Evolutionary conservation across 2,797 vertebrate genomes (phyloP), one percentile per base, ranked within the genome.

Genomic region (Zalophus californianus): DNA sequence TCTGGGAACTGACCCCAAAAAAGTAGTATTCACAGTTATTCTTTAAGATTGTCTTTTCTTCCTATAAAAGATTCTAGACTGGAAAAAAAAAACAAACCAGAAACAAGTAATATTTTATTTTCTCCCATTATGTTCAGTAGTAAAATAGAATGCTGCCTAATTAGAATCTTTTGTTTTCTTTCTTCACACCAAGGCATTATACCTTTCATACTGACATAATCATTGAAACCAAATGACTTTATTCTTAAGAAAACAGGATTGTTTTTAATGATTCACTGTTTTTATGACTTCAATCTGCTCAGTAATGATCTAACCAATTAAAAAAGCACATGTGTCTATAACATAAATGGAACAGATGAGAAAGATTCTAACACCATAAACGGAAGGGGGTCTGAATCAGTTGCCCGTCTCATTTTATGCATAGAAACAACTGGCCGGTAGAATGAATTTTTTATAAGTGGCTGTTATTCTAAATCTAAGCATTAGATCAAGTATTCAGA

Each of bases 141-240:
- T 91, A 94, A 89, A 96, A 91, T n/a, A 93, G 89, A 96, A 85
- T n/a, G 60, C 6, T 41, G 12, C 91, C 87, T 95, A 97, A 97
- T 94, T 92, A 96, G 85, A 64, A 90, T 82, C 35, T 93, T 94
- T 91, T 85, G 50, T 96, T 96, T 95, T 96, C 68, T 85, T 94
- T 95, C 56, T 93, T 94, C 50, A 94, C 38, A 86, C 38, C 0
- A 27, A 90, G 89, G 95, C 66, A 97, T 73, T 95, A 94, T 96
- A 86, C 73, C 87, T 97, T 96, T 97, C 90, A 94, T 86, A 94
- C 97, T 90, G 80, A 93, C 72, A 78, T 82, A 86, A 93, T 95
- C 97, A 97, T 38, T 70, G 72, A 96, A 96, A 91, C n/a, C 50
- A 96, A 97, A 97, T 50, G 50, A 2, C 35, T 94, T 73, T 84